Evolutionary conservation across 1,140 invertebrate genomes (phyloP).

Genomic region (Penaeus chinensis): DNA sequence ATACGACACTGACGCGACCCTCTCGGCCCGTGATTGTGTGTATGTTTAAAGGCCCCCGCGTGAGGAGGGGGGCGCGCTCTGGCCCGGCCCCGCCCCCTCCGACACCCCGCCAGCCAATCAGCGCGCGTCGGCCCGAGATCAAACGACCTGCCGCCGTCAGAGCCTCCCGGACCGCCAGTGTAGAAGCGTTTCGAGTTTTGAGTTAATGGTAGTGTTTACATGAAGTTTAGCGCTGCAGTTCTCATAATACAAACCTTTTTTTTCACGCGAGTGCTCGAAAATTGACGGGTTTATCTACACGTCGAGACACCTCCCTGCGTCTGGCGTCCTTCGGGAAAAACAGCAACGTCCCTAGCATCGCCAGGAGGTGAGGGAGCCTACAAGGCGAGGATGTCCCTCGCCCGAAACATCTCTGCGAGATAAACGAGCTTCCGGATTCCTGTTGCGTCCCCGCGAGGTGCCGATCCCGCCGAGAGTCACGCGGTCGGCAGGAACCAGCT

Average conservation of each 20-base stretch:
- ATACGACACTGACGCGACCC: slow-evolving; percentile 55
- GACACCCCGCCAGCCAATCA: slow-evolving; percentile 50
- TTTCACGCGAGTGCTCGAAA: slow-evolving; percentile 6
- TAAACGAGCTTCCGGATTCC: slow-evolving; percentile 49
- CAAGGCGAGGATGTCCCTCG: no score
- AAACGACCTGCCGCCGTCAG: slow-evolving; percentile 51
- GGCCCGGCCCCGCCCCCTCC: slow-evolving; percentile 42
- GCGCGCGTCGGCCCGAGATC: slow-evolving; percentile 34
- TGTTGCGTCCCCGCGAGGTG: neutral
- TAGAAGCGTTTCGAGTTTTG: slow-evolving; percentile 59
- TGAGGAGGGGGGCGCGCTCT: slow-evolving; percentile 38
- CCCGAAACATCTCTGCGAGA: neutral
- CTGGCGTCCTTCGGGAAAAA: no score
- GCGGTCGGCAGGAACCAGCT: neutral
- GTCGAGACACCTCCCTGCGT: neutral
- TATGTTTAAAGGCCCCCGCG: slow-evolving; percentile 44
- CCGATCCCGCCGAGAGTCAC: slow-evolving; percentile 3
- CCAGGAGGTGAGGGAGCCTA: no score
- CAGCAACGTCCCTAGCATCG: no score
- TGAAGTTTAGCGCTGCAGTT: slow-evolving; percentile 57
- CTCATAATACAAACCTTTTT: slow-evolving; percentile 23
- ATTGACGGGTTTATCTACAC: neutral
- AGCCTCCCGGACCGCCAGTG: slow-evolving; percentile 42
- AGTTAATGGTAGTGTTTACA: slow-evolving; percentile 60
- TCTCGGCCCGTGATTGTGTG: slow-evolving; percentile 54